Percentiles rank a stretch among this genome's conserved stretches.
Conservation (phyloP, 35 echinoderm and acorn worm genomes). For the Amphiura filiformis region DNA sequence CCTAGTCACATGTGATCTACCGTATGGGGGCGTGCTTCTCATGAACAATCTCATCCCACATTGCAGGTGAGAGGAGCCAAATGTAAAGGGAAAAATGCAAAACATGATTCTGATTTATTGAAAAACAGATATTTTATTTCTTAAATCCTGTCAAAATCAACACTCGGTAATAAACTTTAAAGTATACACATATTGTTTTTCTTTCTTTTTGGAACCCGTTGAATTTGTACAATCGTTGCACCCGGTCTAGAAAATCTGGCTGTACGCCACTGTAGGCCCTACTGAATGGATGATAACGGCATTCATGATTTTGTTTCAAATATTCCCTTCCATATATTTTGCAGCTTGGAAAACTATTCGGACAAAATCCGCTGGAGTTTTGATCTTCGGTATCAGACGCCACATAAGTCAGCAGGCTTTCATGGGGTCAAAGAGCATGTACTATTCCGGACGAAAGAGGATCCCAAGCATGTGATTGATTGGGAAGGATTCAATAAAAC, state of each 20-base stretch:
- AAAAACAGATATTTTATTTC: not conserved
- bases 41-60: constrained; percentile 72
- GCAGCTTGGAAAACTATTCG: constrained; percentile 40
- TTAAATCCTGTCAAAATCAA: not conserved
- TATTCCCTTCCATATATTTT: not conserved
- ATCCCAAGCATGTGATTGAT: constrained; percentile 48
- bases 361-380: constrained; percentile 70
- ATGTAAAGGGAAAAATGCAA: no score
- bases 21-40: constrained; percentile 63
- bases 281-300: no score
- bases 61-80: constrained; percentile 28
- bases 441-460: constrained; percentile 16
- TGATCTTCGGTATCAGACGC: constrained; percentile 58
- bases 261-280: no score
- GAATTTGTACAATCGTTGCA: no score
- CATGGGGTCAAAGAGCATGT: constrained; percentile 56
- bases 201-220: no score
- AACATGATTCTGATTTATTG: no score
- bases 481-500: constrained; percentile 50
- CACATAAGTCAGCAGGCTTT: constrained; percentile 62
- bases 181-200: not conserved
- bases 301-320: not conserved
- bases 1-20: constrained; percentile 43
- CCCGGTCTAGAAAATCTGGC: no score
- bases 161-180: not conserved